A percentile compares a stretch with the other conserved stretches of the same genome.
Evolutionary conservation across 2,888 invertebrate genomes (phyloP).

Genomic region (Oxystoma pomonae): DNA sequence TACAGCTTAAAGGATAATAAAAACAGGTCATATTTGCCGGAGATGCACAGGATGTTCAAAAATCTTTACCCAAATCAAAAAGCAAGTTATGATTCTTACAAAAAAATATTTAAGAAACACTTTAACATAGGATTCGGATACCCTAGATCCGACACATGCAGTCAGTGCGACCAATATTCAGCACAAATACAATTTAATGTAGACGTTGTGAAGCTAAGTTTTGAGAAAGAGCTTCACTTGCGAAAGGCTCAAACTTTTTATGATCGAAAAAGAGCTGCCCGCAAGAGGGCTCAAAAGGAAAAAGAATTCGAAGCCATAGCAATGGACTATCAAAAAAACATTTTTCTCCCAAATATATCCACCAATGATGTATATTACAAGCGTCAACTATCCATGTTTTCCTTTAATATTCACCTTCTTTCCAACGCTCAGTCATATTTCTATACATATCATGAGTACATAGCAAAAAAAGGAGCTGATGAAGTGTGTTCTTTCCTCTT

Average conservation of each 20-base stretch:
- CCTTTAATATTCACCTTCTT: slow-evolving; percentile 5
- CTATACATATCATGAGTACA: too few species aligned
- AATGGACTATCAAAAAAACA: slow-evolving; percentile 17
- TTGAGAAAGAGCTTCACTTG: slow-evolving; percentile 14
- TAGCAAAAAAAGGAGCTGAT: too few species aligned
- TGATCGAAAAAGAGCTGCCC: slow-evolving; percentile 11
- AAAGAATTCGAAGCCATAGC: slow-evolving; percentile 14
- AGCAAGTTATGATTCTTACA: slow-evolving; percentile 15
- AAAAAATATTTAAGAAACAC: slow-evolving; percentile 3
- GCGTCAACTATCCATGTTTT: background rate
- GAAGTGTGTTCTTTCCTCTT: too few species aligned
- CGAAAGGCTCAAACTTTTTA: slow-evolving; percentile 14
- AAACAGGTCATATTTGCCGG: slow-evolving; percentile 7
- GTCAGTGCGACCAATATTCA: slow-evolving; percentile 13
- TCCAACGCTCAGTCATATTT: slow-evolving; percentile 13
- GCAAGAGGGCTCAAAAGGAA: slow-evolving; percentile 7
- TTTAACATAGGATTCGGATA: slow-evolving; percentile 14
- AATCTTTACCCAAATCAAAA: slow-evolving; percentile 15
- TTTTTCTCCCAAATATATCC: slow-evolving; percentile 9
- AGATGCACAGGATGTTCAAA: slow-evolving; percentile 13
- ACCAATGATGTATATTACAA: too few species aligned
- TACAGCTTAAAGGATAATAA: slow-evolving; percentile 11
- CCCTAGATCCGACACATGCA: slow-evolving; percentile 12
- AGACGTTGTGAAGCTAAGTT: slow-evolving; percentile 9
- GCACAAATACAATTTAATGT: slow-evolving; percentile 11